phyloP scores from a whole-genome alignment of 2,113 vertebrate species.

The Rhynchomys soricoides region DNA sequence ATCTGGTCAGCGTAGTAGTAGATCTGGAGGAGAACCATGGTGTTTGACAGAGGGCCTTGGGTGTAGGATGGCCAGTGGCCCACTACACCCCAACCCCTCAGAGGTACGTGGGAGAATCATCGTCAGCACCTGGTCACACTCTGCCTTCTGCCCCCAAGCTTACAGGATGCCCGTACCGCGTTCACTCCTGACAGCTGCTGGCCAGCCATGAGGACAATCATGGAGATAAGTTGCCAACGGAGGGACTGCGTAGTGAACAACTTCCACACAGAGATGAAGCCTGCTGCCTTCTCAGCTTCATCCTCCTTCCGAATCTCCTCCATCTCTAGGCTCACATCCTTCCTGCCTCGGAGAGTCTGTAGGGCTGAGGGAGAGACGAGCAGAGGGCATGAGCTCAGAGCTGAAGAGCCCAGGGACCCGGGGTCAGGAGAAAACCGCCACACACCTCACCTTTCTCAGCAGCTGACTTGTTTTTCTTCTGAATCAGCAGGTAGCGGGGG shows the following conservation, averaged over 20 bases:
- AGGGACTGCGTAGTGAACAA: slow-evolving; percentile 89
- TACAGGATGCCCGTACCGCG: slow-evolving; percentile 82
- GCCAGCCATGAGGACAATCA: slow-evolving; percentile 91
- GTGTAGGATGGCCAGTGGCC: too few relatives aligned
- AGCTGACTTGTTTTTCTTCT: slow-evolving; percentile 86
- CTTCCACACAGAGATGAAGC: slow-evolving; percentile 88
- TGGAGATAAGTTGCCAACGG: slow-evolving; percentile 94
- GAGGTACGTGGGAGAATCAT: too few relatives aligned
- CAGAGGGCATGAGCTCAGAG: rapidly evolving
- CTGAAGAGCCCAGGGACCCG: rapidly evolving
- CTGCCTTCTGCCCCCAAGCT: rapidly evolving
- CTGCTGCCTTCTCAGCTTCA: slow-evolving; percentile 88
- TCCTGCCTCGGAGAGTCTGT: slow-evolving; percentile 87
- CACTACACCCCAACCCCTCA: background rate
- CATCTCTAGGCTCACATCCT: slow-evolving; percentile 89
- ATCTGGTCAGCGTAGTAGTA: slow-evolving; percentile 96
- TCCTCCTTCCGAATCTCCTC: slow-evolving; percentile 92
- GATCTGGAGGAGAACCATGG: slow-evolving; percentile 85
- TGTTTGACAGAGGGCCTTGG: background rate
- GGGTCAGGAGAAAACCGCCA: too few relatives aligned
- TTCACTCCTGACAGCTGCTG: slow-evolving; percentile 97
- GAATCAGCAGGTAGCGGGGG: slow-evolving; percentile 93
- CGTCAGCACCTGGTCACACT: rapidly evolving
- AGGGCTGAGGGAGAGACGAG: slow-evolving; percentile 83
- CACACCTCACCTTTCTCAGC: slow-evolving; percentile 86